Conservation (phyloP, 1,140 invertebrate species). For the Leptopilina clavipes region DNA sequence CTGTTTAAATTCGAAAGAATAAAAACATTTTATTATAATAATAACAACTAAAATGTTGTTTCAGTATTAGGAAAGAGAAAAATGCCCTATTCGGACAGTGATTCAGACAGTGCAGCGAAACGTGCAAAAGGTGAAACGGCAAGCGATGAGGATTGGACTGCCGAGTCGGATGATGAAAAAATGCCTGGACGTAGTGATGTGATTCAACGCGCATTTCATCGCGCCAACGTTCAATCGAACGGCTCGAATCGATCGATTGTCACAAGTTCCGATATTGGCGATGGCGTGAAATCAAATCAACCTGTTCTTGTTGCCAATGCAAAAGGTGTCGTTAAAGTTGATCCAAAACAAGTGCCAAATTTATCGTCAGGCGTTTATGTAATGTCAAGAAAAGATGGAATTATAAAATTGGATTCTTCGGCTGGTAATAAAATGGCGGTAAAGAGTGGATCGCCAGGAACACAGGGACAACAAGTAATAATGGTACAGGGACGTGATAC, state of each 20-base stretch:
- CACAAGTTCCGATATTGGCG: conserved; percentile 54
- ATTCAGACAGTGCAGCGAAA: conserved; percentile 75
- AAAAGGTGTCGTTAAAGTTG: conserved; percentile 84
- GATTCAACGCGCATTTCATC: conserved; percentile 70
- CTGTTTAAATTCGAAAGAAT: not conserved
- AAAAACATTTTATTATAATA: too few species aligned
- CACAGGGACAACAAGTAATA: conserved; percentile 56
- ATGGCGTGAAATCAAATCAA: conserved; percentile 63
- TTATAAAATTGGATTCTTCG: conserved; percentile 80
- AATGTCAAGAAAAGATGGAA: conserved; percentile 84
- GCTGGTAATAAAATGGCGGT: conserved; percentile 75
- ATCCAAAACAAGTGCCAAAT: conserved; percentile 83
- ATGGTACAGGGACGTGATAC: conserved; percentile 71
- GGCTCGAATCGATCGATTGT: conserved; percentile 64
- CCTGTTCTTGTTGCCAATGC: conserved; percentile 78
- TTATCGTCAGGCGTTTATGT: conserved; percentile 81
- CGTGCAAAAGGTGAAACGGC: conserved; percentile 73
- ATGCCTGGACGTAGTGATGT: conserved; percentile 67
- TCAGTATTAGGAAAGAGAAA: conserved; percentile 68
- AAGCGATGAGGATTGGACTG: conserved; percentile 74
- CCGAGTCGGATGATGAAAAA: conserved; percentile 72
- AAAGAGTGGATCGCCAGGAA: conserved; percentile 57
- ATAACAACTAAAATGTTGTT: not conserved
- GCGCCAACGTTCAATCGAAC: conserved; percentile 69
- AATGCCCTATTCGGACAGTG: conserved; percentile 70